Base-by-base conservation (phyloP, 2,888 invertebrate species). In the Amphipoea lucens region DNA sequence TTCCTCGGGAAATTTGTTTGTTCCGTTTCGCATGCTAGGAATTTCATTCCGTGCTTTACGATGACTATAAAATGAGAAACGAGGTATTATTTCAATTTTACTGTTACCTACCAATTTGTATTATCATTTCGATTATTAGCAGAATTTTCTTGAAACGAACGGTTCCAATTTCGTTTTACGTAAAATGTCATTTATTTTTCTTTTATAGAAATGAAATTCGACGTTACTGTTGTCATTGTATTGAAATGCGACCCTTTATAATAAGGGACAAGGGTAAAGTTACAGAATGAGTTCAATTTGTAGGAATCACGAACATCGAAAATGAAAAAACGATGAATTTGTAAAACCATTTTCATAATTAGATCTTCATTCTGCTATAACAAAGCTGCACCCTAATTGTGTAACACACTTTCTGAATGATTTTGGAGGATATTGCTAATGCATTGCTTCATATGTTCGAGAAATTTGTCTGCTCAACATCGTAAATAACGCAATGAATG, bases 31-130 rank as follows among this genome's bases (percentile, higher is more conserved):
- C 87, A 86, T 89, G 88, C 82, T 81, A 83, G 75, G 70, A 81
- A 85, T 86, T 86, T 84, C 73, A 84, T 86, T 81, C 74, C 75
- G 76, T 81, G 71, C 73, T 89, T 89, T 88, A 90, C 84, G 81
- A 72, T 68, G 57, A 82, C 88, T 82, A 88, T 89, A 83, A 84
- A 90, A 90, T 79, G 60, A 79, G 79, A 85, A 83, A 82, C 77
- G 71, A 63, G 71, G 54, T 80, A 76, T 82, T 88, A 84, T 85
- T 88, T 81, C 75, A 86, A 87, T 81, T 84, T 86, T 76, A 84
- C 77, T 80, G 62, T 76, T 78, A 78, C 29, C 29, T 29, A 29
- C 76, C 70, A 68, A 84, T 76, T 60, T 65, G 68, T 86, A 68
- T 76, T 84, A 85, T 82, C 68, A 79, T 85, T 85, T 82, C 77